A percentile compares a stretch with the other conserved stretches of the same genome.
These are phyloP conservation scores for Drosophila subpulchrella DNA, from an alignment of 1,140 invertebrate genomes.

Conservation along the genomic window DNA sequence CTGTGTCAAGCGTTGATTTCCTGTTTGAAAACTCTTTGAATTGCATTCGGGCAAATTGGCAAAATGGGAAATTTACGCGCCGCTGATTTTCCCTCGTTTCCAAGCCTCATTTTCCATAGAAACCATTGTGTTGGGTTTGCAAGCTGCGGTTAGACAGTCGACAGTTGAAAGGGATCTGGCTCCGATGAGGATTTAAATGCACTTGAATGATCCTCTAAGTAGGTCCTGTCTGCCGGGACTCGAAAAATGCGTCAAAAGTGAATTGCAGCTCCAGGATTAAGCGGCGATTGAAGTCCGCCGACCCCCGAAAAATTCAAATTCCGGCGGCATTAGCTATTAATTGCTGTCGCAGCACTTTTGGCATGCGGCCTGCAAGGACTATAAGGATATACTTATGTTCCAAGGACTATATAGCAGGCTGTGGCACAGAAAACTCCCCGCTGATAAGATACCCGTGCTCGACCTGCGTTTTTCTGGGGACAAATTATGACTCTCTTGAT, in stretches of 20 bases:
- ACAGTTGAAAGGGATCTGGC: conserved; percentile 33
- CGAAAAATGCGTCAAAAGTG: conserved; percentile 75
- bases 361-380: conserved; percentile 58
- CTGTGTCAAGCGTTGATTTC: conserved; percentile 73
- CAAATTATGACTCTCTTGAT: conserved; percentile 68
- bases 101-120: conserved; percentile 4
- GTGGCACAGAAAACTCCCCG: conserved; percentile 7
- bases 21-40: conserved; percentile 40
- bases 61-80: conserved; percentile 64
- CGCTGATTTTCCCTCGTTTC: conserved; percentile 45
- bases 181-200: conserved; percentile 72
- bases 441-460: conserved; percentile 55
- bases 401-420: conserved; percentile 34
- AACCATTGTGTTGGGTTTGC: conserved; percentile 5
- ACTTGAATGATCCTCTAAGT: conserved; percentile 68
- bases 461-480: conserved; percentile 25
- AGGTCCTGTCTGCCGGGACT: background rate
- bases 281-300: conserved; percentile 69
- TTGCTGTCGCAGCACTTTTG: conserved; percentile 66
- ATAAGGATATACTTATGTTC: conserved; percentile 7
- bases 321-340: conserved; percentile 57
- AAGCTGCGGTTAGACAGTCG: conserved; percentile 59
- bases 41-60: conserved; percentile 55
- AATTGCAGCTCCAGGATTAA: conserved; percentile 75
- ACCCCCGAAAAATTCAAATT: conserved; percentile 3